Evolutionary conservation across 2,113 vertebrate species (phyloP).

Genomic region (Trichomycterus rosablanca): DNA sequence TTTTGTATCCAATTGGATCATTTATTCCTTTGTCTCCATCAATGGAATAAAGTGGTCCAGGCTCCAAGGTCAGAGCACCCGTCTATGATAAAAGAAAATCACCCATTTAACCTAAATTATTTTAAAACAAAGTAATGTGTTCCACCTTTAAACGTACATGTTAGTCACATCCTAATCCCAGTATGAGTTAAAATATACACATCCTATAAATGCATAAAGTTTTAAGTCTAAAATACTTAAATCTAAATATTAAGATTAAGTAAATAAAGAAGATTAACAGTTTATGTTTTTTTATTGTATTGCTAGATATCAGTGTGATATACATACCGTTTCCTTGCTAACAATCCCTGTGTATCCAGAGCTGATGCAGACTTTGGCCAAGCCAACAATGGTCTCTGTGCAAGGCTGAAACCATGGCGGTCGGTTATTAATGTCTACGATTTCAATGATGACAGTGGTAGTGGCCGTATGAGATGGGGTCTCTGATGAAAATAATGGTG

Average conservation of each 20-base stretch:
- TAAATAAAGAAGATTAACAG: too few relatives aligned
- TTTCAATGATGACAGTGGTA: constrained; percentile 58
- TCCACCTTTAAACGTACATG: background rate
- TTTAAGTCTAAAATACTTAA: too few relatives aligned
- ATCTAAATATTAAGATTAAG: too few relatives aligned
- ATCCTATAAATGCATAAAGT: too few relatives aligned
- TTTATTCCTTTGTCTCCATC: constrained; percentile 75
- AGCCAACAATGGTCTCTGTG: fast-evolving
- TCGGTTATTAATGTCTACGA: constrained; percentile 68
- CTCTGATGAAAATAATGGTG: fast-evolving
- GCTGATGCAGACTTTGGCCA: constrained; percentile 57
- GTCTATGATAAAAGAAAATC: constrained; percentile 59
- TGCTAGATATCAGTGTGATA: too few relatives aligned
- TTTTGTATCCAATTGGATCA: constrained; percentile 61
- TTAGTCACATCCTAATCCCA: too few relatives aligned
- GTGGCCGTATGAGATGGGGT: constrained; percentile 33
- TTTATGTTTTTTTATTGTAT: too few relatives aligned
- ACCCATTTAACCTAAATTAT: too few relatives aligned
- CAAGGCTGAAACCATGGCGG: constrained; percentile 81
- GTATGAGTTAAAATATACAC: too few relatives aligned
- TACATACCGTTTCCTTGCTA: too few relatives aligned
- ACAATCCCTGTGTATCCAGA: constrained; percentile 64
- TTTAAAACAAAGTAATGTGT: background rate
- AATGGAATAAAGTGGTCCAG: constrained; percentile 69
- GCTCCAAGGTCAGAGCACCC: constrained; percentile 57